These are phyloP conservation scores for Phycodurus eques DNA, from an alignment of 2,113 vertebrate genomes.

Conservation along the genomic window DNA sequence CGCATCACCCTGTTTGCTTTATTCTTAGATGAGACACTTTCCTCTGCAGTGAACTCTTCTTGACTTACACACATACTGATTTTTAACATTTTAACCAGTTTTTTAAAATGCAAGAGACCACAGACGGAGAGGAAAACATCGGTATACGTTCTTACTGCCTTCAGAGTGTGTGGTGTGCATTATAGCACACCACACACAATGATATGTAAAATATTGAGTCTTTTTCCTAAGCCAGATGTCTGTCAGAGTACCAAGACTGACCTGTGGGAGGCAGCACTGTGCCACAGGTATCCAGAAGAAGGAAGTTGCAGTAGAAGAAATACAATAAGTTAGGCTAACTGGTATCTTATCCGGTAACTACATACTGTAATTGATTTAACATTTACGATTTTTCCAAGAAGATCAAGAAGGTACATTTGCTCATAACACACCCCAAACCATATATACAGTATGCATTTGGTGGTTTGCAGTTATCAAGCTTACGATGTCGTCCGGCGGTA, in stretches of 20 bases:
- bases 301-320: background rate
- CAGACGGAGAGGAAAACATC: background rate
- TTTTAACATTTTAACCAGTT: background rate
- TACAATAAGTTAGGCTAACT: no score
- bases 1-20: constrained; percentile 23
- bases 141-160: no score
- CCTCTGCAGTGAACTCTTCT: constrained; percentile 32
- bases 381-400: background rate
- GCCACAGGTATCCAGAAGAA: background rate
- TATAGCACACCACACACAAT: background rate
- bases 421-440: no score
- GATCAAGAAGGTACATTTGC: no score
- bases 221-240: background rate
- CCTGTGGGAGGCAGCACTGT: background rate
- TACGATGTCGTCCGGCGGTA: no score
- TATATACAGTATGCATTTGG: no score
- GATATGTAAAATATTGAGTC: background rate
- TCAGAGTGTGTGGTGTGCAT: no score
- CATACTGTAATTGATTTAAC: background rate
- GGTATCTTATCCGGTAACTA: no score
- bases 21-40: constrained; percentile 36
- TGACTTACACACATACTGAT: background rate
- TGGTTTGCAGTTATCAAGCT: no score
- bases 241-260: background rate
- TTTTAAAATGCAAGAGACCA: background rate